These are phyloP conservation scores for Andricus grossulariae DNA, from an alignment of 1,140 invertebrate species.

Conservation along the genomic window DNA sequence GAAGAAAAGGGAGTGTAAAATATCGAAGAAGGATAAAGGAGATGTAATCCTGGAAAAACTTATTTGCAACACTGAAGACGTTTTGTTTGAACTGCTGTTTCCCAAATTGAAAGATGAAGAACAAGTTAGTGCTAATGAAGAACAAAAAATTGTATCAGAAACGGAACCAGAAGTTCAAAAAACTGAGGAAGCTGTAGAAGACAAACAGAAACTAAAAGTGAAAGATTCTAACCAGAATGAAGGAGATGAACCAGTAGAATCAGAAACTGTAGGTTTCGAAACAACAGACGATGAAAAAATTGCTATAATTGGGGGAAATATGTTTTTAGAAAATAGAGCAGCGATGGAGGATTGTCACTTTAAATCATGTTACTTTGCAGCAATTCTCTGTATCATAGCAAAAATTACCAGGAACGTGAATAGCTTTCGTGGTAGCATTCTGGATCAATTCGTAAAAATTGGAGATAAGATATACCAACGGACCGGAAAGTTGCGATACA, in stretches of 20 bases:
- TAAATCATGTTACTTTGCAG: conserved; percentile 65
- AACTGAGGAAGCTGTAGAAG: conserved; percentile 17
- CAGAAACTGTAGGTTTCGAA: conserved; percentile 43
- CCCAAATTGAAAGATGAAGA: conserved; percentile 40
- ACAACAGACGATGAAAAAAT: conserved; percentile 46
- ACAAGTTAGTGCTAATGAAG: conserved; percentile 39
- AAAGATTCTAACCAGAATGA: background rate
- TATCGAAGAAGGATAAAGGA: conserved; percentile 40
- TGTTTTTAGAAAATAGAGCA: conserved; percentile 49
- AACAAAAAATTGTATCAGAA: background rate
- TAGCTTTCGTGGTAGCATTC: conserved; percentile 48
- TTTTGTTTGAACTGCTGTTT: conserved; percentile 67
- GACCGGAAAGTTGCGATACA: conserved; percentile 59
- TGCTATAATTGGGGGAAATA: conserved; percentile 57
- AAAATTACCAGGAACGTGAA: conserved; percentile 59
- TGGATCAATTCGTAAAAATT: conserved; percentile 61
- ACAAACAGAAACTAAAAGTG: background rate
- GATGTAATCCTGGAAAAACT: conserved; percentile 52
- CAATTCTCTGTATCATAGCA: conserved; percentile 63
- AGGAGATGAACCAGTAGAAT: conserved; percentile 1
- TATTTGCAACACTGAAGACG: conserved; percentile 59
- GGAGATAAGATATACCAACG: conserved; percentile 57
- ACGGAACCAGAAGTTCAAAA: conserved; percentile 19
- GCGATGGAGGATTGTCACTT: conserved; percentile 50
- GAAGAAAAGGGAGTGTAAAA: conserved; percentile 42